Percentiles rank a stretch among this genome's conserved stretches.
These are phyloP conservation scores for Gallinago nigripennis DNA, from an alignment of 2,797 vertebrate species.

Conservation along the genomic window DNA sequence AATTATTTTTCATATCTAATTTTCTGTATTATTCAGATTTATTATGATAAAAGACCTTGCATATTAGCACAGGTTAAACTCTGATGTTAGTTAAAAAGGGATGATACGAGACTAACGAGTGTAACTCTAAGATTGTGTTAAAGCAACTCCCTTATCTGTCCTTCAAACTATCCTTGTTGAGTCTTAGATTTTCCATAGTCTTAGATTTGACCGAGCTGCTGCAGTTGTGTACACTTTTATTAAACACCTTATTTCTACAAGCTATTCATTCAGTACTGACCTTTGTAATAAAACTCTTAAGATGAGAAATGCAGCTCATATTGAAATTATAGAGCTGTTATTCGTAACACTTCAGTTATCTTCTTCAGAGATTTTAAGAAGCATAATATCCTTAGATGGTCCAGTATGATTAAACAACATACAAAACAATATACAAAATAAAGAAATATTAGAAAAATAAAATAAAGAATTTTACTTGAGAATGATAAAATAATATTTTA, in stretches of 20 bases:
- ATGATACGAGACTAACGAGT: neutral
- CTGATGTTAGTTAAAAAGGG: neutral
- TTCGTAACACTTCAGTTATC: slow-evolving; percentile 51
- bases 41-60: neutral
- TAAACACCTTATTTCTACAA: slow-evolving; percentile 60
- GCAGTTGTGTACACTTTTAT: slow-evolving; percentile 28
- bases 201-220: slow-evolving; percentile 35
- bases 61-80: neutral
- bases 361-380: slow-evolving; percentile 43
- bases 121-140: neutral
- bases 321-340: slow-evolving; percentile 55
- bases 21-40: neutral
- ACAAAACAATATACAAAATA: neutral
- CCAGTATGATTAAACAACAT: neutral
- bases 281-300: slow-evolving; percentile 68
- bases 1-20: neutral
- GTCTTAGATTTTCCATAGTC: slow-evolving; percentile 38
- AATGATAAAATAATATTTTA: neutral
- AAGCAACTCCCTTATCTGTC: neutral
- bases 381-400: neutral
- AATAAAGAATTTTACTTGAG: neutral
- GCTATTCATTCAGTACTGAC: slow-evolving; percentile 66
- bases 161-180: slow-evolving; percentile 24
- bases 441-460: neutral
- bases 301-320: slow-evolving; percentile 51